Evolutionary conservation across 2,113 vertebrate genomes (phyloP).

Genomic region (Spilogale gracilis): DNA sequence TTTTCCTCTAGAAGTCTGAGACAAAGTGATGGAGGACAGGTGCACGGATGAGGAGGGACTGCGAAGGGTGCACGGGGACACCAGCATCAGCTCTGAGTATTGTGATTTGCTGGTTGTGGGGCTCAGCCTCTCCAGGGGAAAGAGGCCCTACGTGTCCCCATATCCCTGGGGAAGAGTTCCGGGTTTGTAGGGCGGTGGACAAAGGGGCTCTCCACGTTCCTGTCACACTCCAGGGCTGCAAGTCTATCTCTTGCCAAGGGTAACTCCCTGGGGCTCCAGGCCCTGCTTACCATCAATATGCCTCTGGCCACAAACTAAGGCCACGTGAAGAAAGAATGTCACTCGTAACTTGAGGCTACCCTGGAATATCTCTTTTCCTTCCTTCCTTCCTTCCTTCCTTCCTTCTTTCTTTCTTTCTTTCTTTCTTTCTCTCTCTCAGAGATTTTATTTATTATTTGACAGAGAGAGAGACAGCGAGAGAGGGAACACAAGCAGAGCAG

Average conservation of each 20-base stretch:
- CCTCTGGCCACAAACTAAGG: background rate
- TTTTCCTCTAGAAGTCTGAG: background rate
- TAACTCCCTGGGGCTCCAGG: background rate
- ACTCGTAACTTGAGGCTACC: background rate
- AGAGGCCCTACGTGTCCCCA: background rate
- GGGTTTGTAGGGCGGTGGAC: background rate
- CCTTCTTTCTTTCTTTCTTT: too few species aligned
- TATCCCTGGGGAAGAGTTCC: background rate
- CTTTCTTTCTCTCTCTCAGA: too few species aligned
- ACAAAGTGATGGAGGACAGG: background rate
- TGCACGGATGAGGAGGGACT: accelerated
- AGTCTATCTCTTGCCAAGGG: too few species aligned
- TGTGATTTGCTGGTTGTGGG: background rate
- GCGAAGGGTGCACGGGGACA: background rate
- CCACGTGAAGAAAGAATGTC: background rate
- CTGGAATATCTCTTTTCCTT: background rate
- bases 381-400: too few species aligned
- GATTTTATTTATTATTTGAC: too few species aligned
- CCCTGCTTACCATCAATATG: background rate
- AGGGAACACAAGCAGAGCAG: too few species aligned
- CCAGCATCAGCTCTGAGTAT: too few species aligned
- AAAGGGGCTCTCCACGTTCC: background rate
- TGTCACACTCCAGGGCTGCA: background rate
- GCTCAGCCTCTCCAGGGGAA: background rate
- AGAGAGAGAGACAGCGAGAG: too few species aligned